Evolutionary conservation across 2,113 vertebrate species (phyloP), one percentile per base, ranked within the genome.

Genomic region (Urocitellus parryii): DNA sequence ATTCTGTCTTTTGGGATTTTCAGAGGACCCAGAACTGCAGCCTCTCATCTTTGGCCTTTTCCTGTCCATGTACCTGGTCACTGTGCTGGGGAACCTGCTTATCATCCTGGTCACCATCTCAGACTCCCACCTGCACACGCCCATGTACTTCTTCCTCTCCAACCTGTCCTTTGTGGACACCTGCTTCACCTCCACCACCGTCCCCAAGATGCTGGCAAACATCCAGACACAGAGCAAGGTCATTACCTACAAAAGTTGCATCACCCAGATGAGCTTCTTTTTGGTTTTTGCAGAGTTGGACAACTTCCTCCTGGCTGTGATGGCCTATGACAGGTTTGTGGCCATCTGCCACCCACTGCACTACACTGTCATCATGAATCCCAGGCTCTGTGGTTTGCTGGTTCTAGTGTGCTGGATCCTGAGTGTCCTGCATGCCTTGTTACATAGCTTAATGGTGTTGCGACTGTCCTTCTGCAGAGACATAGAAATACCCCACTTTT

Each of bases 271-370:
- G 25, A 32, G 32, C 29, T 78, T 78, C 34, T 78, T 93, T 39
- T 25, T 93, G 17, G 37, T 84, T 27, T 95, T 95, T 77, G 76
- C 29, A 73, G 79, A 27, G 22, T 39, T 89, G 14, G 91, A 95
- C 18, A 58, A 58, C 20, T 94, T 97, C 4, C 65, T 96, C 5
- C 73, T 92, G 37, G 27, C 84, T 16, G 79, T 65, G 37, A 94
- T 97, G 91, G 94, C 94, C 24, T 97, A 88, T 72, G 93, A 94
- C 42, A 1, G 65, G 3, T 84, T 53, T 45, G 70, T 90, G 18
- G 74, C 80, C 61, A 63, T 63, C 61, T 63, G 61, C 2, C 61
- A 63, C 24, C 61, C 61, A 0, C 24, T 63, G 61, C 24, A 45
- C 20, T 95, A 95, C 25, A 45, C 20, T 4, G n/a, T 29, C 25